These are phyloP conservation scores for Pterocles orientalis DNA, from an alignment of 2,113 vertebrate genomes.

Conservation along the genomic window DNA sequence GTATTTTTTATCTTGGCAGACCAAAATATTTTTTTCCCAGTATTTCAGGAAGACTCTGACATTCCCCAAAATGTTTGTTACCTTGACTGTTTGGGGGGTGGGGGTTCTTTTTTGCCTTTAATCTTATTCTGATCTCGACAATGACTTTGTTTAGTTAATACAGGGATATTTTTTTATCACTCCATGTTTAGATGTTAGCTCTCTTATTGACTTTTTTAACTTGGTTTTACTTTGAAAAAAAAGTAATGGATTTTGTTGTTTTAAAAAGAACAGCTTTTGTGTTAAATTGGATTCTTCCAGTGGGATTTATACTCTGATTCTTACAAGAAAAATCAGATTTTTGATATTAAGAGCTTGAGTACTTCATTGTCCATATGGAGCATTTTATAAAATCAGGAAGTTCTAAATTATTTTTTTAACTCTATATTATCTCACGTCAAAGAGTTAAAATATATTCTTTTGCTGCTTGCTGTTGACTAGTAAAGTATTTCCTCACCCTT, in stretches of 20 bases:
- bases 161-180: background rate
- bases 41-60: slow-evolving; percentile 33
- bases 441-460: background rate
- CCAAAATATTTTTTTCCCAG: background rate
- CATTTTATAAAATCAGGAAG: background rate
- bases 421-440: background rate
- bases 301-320: slow-evolving; percentile 13
- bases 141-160: background rate
- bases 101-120: background rate
- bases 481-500: background rate
- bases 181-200: background rate
- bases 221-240: background rate
- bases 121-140: background rate
- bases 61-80: slow-evolving; percentile 12
- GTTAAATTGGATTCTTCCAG: background rate
- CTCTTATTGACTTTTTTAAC: background rate
- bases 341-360: background rate
- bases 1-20: slow-evolving; percentile 41
- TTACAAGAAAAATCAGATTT: background rate
- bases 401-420: background rate
- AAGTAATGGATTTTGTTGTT: background rate
- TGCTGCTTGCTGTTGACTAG: background rate
- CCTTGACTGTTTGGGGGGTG: background rate
- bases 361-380: background rate
- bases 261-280: background rate